Conservation (phyloP, 2,888 invertebrate genomes). For the Lithophane socia region DNA sequence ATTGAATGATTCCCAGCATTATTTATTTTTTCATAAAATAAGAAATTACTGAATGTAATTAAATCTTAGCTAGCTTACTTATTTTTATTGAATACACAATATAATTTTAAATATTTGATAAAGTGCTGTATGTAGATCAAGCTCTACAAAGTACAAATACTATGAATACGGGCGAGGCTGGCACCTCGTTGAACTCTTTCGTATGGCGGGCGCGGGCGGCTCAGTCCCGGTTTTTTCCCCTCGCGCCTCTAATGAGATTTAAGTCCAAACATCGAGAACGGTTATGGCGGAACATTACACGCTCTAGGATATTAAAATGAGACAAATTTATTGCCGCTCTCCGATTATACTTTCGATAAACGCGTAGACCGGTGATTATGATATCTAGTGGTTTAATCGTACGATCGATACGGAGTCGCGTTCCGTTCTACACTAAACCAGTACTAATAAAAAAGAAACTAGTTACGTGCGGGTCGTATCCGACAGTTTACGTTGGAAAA, state of each 20-base stretch:
- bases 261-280: conserved; percentile 79
- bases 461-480: conserved; percentile 84
- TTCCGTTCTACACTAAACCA: conserved; percentile 89
- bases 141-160: conserved; percentile 29
- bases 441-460: conserved; percentile 90
- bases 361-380: conserved; percentile 90
- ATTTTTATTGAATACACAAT: not conserved
- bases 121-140: conserved; percentile 17
- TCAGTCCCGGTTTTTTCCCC: conserved; percentile 67
- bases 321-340: conserved; percentile 89
- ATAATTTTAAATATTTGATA: not conserved
- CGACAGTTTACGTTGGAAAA: conserved; percentile 88
- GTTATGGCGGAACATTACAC: conserved; percentile 83
- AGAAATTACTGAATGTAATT: too few species aligned
- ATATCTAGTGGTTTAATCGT: conserved; percentile 89
- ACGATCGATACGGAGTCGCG: conserved; percentile 88
- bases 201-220: conserved; percentile 73
- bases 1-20: not conserved
- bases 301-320: conserved; percentile 89
- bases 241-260: conserved; percentile 77
- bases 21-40: not conserved
- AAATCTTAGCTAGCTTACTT: not conserved
- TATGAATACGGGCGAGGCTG: conserved; percentile 59
- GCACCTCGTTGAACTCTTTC: conserved; percentile 87
- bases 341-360: conserved; percentile 89